phyloP scores from a whole-genome alignment of 92 coral and sea anemone species.

The Nematostella vectensis region DNA sequence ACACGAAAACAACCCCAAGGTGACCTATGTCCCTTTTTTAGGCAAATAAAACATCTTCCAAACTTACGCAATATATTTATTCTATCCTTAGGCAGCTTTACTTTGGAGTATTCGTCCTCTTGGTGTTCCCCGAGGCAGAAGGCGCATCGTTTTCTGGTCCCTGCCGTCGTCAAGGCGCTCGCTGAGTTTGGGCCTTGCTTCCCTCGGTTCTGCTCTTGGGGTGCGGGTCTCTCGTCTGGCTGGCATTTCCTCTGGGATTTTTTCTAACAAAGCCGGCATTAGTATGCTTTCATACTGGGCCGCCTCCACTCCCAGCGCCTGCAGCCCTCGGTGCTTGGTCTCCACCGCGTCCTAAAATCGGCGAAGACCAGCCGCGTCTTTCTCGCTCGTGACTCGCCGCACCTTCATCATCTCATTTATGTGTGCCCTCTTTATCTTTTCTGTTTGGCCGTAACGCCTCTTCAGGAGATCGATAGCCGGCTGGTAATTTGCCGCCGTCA shows the following conservation, averaged over 20 bases:
- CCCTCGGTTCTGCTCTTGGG: neutral
- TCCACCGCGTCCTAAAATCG: neutral
- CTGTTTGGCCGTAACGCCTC: slow-evolving; percentile 19
- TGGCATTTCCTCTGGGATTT: slow-evolving; percentile 24
- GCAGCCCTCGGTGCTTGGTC: neutral
- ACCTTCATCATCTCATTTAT: slow-evolving; percentile 19
- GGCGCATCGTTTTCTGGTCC: neutral
- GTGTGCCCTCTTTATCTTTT: slow-evolving; percentile 30
- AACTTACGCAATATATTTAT: slow-evolving; percentile 2
- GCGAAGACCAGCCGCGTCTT: neutral
- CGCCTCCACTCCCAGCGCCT: neutral
- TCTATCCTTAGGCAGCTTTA: neutral
- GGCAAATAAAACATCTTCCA: slow-evolving; percentile 11
- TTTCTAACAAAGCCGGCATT: slow-evolving; percentile 28
- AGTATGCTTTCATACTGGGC: slow-evolving; percentile 26
- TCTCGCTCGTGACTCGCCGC: neutral
- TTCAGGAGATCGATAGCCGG: slow-evolving; percentile 26
- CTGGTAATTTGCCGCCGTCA: slow-evolving; percentile 22
- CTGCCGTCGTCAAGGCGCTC: neutral
- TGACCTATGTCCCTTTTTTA: slow-evolving; percentile 2
- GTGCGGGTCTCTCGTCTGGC: neutral
- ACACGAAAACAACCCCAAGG: too few species aligned
- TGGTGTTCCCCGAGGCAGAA: slow-evolving; percentile 5
- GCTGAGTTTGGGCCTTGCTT: neutral
- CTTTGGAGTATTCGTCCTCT: neutral